Conservation (phyloP, 2,113 vertebrate genomes). For the Jaculus jaculus region DNA sequence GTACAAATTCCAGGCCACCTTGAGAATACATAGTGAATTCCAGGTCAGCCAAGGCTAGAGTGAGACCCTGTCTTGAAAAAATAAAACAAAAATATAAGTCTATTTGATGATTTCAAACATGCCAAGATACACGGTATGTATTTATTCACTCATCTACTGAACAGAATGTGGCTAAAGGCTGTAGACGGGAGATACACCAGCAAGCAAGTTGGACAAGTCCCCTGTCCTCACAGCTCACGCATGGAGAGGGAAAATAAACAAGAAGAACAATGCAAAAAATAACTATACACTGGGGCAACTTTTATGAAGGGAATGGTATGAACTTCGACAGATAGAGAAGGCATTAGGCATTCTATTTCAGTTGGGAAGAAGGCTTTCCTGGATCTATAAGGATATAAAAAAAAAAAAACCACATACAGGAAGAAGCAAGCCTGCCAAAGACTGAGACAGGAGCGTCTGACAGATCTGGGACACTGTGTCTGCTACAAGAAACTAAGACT, state of each 20-base stretch:
- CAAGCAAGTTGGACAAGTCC: background rate
- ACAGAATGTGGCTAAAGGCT: background rate
- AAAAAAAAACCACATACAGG: slow-evolving; percentile 9
- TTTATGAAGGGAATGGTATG: background rate
- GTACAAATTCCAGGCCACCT: no score
- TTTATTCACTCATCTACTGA: slow-evolving; percentile 15
- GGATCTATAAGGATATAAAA: slow-evolving; percentile 26
- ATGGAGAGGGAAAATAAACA: slow-evolving; percentile 5
- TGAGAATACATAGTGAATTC: no score
- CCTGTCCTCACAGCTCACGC: background rate
- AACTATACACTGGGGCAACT: background rate
- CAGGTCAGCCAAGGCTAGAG: no score
- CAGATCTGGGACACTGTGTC: background rate
- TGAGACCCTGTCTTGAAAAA: no score
- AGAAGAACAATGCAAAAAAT: background rate
- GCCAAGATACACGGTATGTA: background rate
- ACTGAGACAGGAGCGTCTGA: background rate
- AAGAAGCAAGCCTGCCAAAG: background rate
- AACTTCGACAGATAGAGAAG: background rate
- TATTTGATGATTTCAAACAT: background rate
- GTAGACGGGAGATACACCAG: background rate
- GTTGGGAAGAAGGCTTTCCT: background rate
- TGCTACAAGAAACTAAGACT: background rate
- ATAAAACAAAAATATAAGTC: no score
- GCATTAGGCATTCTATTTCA: background rate